A percentile compares a stretch with the other conserved stretches of the same genome.
Evolutionary conservation across 2,113 vertebrate species (phyloP).

Genomic region (Oncorhynchus gorbuscha): DNA sequence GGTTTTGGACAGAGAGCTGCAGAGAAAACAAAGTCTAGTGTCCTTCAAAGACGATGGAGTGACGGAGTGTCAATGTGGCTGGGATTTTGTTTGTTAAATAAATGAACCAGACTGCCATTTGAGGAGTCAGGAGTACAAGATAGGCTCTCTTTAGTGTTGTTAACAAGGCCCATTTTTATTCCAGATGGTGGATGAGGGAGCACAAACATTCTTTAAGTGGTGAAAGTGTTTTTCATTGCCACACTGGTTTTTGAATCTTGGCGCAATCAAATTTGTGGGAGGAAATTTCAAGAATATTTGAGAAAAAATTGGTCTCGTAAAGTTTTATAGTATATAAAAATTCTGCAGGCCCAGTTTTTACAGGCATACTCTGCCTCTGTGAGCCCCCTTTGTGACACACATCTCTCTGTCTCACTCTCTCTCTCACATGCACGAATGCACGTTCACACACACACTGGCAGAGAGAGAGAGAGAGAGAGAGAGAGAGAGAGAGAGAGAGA

Average conservation of each 20-base stretch:
- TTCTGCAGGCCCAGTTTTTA: not conserved
- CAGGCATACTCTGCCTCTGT: not conserved
- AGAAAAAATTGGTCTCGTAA: not conserved
- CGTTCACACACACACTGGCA: not conserved
- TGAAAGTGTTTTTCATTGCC: not conserved
- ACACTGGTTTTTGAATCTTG: not conserved
- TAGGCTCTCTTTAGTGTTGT: too few species aligned
- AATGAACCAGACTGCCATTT: not conserved
- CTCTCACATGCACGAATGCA: too few species aligned
- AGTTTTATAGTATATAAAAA: not conserved
- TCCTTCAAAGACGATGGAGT: not conserved
- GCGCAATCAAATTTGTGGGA: not conserved
- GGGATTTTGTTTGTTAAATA: not conserved
- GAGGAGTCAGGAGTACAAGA: not conserved
- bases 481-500: not conserved
- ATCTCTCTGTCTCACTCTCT: not conserved
- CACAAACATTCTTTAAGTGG: not conserved
- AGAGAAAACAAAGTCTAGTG: not conserved
- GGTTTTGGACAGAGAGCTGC: not conserved
- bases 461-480: not conserved
- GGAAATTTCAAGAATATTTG: slow-evolving; percentile 2
- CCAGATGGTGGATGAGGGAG: too few species aligned
- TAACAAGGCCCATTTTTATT: too few species aligned
- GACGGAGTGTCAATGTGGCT: not conserved
- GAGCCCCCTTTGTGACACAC: not conserved